These are phyloP conservation scores for Agrypnia vestita DNA, from an alignment of 1,140 invertebrate species.

Conservation along the genomic window DNA sequence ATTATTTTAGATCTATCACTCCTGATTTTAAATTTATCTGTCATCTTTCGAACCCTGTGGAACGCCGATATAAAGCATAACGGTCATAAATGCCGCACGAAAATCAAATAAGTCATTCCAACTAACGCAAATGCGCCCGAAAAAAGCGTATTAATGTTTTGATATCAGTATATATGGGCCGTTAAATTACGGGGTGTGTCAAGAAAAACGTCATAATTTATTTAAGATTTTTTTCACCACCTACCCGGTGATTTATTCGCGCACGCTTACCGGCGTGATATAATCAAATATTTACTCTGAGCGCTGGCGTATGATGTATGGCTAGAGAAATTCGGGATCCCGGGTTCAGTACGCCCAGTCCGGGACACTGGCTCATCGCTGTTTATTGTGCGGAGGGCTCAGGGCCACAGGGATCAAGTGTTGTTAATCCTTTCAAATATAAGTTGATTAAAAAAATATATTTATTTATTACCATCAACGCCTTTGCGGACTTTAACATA, in stretches of 20 bases:
- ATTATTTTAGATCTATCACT: no score
- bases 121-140: neutral
- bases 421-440: no score
- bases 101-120: slow-evolving; percentile 4
- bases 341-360: no score
- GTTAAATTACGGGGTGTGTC: slow-evolving; percentile 11
- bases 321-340: neutral
- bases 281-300: slow-evolving; percentile 10
- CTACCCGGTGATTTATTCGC: neutral
- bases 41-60: no score
- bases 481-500: neutral
- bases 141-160: slow-evolving; percentile 15
- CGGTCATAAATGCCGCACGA: slow-evolving; percentile 9
- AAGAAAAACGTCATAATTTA: slow-evolving; percentile 20
- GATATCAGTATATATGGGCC: slow-evolving; percentile 7
- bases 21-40: no score
- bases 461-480: no score
- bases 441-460: no score
- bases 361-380: neutral
- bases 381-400: neutral
- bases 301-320: neutral
- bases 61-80: slow-evolving; percentile 8
- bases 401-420: neutral
- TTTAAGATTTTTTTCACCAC: slow-evolving; percentile 17
- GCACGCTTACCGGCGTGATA: slow-evolving; percentile 9